These are phyloP conservation scores for Aleiodes testaceus DNA, from an alignment of 2,888 invertebrate genomes.

Conservation along the genomic window DNA sequence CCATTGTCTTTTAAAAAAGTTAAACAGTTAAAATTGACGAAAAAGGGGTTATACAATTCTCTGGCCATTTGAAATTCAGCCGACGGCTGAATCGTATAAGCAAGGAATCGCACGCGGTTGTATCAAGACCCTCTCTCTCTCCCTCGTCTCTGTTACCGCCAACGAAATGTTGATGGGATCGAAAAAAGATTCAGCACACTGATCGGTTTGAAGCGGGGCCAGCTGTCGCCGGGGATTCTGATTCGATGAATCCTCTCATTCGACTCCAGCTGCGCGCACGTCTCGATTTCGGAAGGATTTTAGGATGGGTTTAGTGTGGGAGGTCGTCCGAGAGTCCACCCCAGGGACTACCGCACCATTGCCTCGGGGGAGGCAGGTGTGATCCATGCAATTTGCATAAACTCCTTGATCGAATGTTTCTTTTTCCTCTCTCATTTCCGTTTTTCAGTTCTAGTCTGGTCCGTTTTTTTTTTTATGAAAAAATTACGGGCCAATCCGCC, in stretches of 20 bases:
- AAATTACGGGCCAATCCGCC: constrained; percentile 28
- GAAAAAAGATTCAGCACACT: constrained; percentile 30
- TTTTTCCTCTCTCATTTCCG: constrained; percentile 35
- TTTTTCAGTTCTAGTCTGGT: constrained; percentile 6
- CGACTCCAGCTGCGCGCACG: constrained; percentile 50
- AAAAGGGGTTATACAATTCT: constrained; percentile 15
- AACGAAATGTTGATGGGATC: constrained; percentile 38
- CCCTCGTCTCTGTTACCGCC: constrained; percentile 8
- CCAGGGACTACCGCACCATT: background rate
- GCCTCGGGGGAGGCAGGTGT: constrained; percentile 49
- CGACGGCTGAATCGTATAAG: constrained; percentile 15
- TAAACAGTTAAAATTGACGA: constrained; percentile 7
- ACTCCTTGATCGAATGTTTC: constrained; percentile 31
- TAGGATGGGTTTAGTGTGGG: constrained; percentile 46
- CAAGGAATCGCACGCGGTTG: background rate
- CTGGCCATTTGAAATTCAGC: constrained; percentile 6
- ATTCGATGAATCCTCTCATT: constrained; percentile 38
- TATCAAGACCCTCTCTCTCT: background rate
- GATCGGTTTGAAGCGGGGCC: constrained; percentile 40
- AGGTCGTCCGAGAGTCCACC: constrained; percentile 45
- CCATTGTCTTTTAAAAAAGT: too few relatives aligned
- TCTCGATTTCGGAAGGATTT: constrained; percentile 44
- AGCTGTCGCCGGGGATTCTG: constrained; percentile 51
- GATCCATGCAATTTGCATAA: constrained; percentile 35
- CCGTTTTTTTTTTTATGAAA: constrained; percentile 10